phyloP scores from a whole-genome alignment of 2,888 invertebrate species.

The Drosophila robusta region DNA sequence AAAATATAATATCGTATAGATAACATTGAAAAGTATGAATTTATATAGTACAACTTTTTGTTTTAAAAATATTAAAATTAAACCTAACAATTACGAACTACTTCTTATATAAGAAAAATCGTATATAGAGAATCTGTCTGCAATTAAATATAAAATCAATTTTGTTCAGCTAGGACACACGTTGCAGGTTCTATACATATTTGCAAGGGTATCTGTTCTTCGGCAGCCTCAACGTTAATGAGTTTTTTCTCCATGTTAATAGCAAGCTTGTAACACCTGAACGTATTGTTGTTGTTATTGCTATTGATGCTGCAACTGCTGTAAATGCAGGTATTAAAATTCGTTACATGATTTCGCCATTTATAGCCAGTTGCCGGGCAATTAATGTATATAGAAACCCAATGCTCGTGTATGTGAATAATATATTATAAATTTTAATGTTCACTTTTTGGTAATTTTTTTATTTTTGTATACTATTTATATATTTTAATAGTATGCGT shows the following conservation, averaged over 20 bases:
- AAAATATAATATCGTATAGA: too few species aligned
- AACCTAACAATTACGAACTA: too few species aligned
- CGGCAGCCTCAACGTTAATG: background rate
- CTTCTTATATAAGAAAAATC: too few species aligned
- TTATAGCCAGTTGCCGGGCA: conserved; percentile 29
- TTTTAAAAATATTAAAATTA: too few species aligned
- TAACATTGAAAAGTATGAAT: too few species aligned
- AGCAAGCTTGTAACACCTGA: conserved; percentile 39
- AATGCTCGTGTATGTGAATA: conserved; percentile 8
- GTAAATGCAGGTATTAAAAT: conserved; percentile 67
- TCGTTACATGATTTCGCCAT: conserved; percentile 56
- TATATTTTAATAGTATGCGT: conserved; percentile 39
- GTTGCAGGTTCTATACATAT: too few species aligned
- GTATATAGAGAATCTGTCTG: too few species aligned
- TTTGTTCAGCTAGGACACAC: too few species aligned
- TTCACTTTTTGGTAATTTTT: background rate
- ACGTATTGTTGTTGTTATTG: conserved; percentile 9
- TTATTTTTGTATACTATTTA: conserved; percentile 32
- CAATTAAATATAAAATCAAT: too few species aligned
- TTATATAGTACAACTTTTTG: too few species aligned
- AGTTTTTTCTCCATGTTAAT: conserved; percentile 29
- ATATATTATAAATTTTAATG: conserved; percentile 16
- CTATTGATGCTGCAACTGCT: conserved; percentile 18
- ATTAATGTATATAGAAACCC: conserved; percentile 47
- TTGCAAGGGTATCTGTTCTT: too few species aligned